Conservation (phyloP, 2,113 vertebrate species). For the Bambusicola thoracicus region DNA sequence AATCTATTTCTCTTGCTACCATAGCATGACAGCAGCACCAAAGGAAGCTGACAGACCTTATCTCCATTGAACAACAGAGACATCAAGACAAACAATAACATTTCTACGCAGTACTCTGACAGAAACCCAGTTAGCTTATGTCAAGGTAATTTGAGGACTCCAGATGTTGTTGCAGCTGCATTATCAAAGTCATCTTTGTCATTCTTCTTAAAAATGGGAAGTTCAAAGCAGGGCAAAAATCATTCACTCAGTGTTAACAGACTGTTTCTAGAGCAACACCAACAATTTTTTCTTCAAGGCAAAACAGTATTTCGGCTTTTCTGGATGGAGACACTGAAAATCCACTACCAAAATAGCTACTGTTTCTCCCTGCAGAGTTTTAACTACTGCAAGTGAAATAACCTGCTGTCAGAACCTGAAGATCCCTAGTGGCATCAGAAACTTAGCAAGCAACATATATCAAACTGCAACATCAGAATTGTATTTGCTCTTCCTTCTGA, state of each 20-base stretch:
- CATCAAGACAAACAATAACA: constrained; percentile 7
- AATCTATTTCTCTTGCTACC: not conserved
- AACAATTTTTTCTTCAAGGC: constrained; percentile 26
- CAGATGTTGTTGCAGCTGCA: constrained; percentile 69
- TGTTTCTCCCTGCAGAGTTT: constrained; percentile 23
- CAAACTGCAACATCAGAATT: not conserved
- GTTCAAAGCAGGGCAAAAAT: constrained; percentile 23
- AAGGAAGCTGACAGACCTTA: not conserved
- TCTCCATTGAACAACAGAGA: not conserved
- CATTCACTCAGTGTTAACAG: not conserved
- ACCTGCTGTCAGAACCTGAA: not conserved
- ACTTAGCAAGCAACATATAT: not conserved
- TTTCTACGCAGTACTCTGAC: constrained; percentile 23
- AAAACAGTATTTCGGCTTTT: constrained; percentile 1
- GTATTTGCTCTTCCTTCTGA: not conserved
- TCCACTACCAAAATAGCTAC: constrained; percentile 7
- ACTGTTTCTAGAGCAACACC: constrained; percentile 26
- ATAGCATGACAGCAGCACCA: not conserved
- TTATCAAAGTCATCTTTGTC: constrained; percentile 39
- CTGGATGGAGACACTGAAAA: not conserved
- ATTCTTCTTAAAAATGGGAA: constrained; percentile 21
- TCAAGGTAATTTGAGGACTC: constrained; percentile 65
- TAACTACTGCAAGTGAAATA: constrained; percentile 27
- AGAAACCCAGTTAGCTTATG: constrained; percentile 13
- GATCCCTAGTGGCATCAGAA: not conserved